These are phyloP conservation scores for Cisticola juncidis DNA, from an alignment of 2,113 vertebrate genomes.

Conservation along the genomic window DNA sequence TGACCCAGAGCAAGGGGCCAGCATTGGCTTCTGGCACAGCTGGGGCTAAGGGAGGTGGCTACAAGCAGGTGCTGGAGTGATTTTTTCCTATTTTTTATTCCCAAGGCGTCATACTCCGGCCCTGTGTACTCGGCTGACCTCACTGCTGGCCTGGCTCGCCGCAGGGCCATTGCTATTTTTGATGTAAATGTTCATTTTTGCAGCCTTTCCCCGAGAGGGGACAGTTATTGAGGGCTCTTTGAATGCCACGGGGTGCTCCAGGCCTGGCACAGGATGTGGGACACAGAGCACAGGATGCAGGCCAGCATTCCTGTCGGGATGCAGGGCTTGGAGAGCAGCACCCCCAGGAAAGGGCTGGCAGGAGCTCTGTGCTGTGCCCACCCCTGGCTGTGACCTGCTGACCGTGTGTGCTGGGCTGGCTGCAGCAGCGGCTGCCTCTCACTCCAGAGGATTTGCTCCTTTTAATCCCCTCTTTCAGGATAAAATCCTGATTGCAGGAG, in stretches of 20 bases:
- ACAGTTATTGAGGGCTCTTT: fast-evolving
- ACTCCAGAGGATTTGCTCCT: background rate
- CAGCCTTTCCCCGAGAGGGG: background rate
- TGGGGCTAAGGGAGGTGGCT: background rate
- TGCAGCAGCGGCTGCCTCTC: background rate
- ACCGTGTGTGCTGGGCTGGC: fast-evolving
- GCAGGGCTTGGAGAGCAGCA: background rate
- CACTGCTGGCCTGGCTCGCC: background rate
- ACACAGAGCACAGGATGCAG: background rate
- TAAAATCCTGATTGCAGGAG: background rate
- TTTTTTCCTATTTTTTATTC: background rate
- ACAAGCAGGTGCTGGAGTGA: background rate
- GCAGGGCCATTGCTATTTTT: background rate
- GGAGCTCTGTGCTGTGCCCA: background rate
- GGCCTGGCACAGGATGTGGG: background rate
- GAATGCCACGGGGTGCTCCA: background rate
- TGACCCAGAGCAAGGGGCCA: background rate
- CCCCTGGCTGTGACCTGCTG: background rate
- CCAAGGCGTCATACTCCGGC: background rate
- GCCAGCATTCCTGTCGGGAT: fast-evolving
- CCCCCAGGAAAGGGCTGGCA: background rate
- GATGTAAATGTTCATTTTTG: background rate
- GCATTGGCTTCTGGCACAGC: background rate
- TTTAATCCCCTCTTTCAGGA: background rate
- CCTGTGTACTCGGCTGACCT: background rate